Evolutionary conservation across 2,888 invertebrate genomes (phyloP), one percentile per base, ranked within the genome.

Genomic region (Drosophila suboccidentalis): DNA sequence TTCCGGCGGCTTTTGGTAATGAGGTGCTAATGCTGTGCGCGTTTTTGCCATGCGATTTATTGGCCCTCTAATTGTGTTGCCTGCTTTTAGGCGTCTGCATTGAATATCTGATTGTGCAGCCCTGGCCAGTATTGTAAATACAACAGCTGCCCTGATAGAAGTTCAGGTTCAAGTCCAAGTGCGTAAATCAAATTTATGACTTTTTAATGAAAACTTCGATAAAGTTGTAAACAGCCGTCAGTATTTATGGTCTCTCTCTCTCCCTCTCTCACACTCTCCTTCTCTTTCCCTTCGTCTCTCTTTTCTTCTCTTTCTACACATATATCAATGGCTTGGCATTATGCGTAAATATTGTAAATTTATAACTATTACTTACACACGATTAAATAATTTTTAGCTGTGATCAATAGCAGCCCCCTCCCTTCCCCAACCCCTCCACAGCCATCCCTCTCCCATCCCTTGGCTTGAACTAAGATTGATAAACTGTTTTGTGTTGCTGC

Each of bases 301-400:
- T 39, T 4, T 13, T 2, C 5, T 17, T 15, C 11, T 15, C 47
- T 34, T 34, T 34, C 34, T 3, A 67, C 47, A 57, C 59, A 61
- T 69, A 49, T 57, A 70, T 67, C 60, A 65, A 60, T 66, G 72
- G 57, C 61, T 60, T 67, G n/a, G 57, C 49, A 58, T 57, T 51
- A 51, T 57, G 55, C 32, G 32, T 39, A 54, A 44, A 38, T 44
- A 70, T 71, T 58, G 66, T 19, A 71, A 75, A 84, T 87, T 75
- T 87, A 81, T 87, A 87, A 80, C 73, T 78, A 78, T 85, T 85
- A 82, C 53, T 91, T 84, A 87, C 91, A 82, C 83, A 84, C 91
- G 90, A 91, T 91, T 91, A 89, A 91, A 87, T 87, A 82, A 85
- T 90, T 80, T 69, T 57, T 61, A 50, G 50, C 41, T 44, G 55